Base-by-base conservation (phyloP, 1,140 invertebrate species). In the Drosophila bocqueti region DNA sequence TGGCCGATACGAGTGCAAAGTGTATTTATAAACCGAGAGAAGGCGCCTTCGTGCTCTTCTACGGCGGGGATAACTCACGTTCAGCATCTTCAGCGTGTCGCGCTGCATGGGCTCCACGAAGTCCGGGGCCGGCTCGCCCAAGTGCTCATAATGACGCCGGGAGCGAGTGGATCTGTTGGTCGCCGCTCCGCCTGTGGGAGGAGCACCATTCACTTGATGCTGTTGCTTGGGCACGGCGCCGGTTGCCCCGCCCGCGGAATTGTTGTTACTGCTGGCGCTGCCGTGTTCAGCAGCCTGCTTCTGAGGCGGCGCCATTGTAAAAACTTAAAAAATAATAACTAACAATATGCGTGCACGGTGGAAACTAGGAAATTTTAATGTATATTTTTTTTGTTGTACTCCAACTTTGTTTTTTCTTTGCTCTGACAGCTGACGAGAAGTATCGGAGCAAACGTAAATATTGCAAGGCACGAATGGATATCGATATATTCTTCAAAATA, bases 21-120 rank as follows among this genome's bases (percentile, higher is more conserved):
- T 72, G 66, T 89, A 89, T 89, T 89, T 90, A 79, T 89, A 89
- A 89, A 84, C 29, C 54, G 61, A 81, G 84, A 68, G 55, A 65
- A 55, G 31, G 18, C 24, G 42, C 26, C 40, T 52, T 13, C 3
- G 40, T 59, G 46, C 57, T 68, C 66, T 43, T 61, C 46, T 31
- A 49, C 45, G 15, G 81, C 79, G 29, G 43, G 50, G 38, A 50
- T 66, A 71, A 83, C 91, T 91, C 66, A 92, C 91, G 55, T 83
- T 91, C 47, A 92, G 58, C 2, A 79, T 86, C 43, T 82, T 92
- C 9, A 79, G 66, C 24, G 77, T 66, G 9, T 82, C 81, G 31
- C 79, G 57, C 47, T 78, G 73, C 29, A 87, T 64, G 16, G 86
- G 81, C n/a, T 71, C 67, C 47, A 81, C 76, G n/a, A 91, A 67